Evolutionary conservation across 2,113 vertebrate genomes (phyloP), one percentile per base, ranked within the genome.

Genomic region (Hippocampus abdominalis): DNA sequence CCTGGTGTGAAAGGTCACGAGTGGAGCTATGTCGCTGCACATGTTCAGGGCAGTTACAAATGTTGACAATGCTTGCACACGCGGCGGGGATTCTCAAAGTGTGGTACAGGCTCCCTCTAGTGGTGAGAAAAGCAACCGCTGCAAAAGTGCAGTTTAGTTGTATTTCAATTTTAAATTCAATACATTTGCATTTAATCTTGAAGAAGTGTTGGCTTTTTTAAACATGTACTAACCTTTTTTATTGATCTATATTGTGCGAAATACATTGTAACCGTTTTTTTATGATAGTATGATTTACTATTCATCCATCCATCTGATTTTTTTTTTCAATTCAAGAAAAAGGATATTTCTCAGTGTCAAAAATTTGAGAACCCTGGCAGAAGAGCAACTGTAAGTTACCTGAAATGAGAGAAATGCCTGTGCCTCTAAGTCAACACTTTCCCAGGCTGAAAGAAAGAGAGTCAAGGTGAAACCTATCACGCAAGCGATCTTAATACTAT

Each of bases 1-100:
- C 81, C 84, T 69, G 39, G 88, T 80, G 59, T 78, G 64, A 86
- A 77, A 84, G 91, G 91, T 91, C 87, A 88, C 73, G 77, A 72
- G 74, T 60, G 74, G 73, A 67, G 66, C 84, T 75, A 79, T 75
- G 81, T 81, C 76, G 75, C 78, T 54, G 86, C 84, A 90, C 83
- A 86, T 83, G 66, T 57, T 48, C 32, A 72, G 25, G 63, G 73
- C 39, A 59, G 70, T 36, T 53, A 51, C 49, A 68, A 62, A 44
- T 67, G 48, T 70, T 23, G 18, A 44, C 51, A 44, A 20, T 65
- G 68, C 20, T 62, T 32, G 6, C 18, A 60, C 64, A 84, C 80
- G 69, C 72, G 69, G 62, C 11, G 76, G 54, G 76, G 60, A 53
- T n/a, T 53, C 8, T 53, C 21, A 10, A 53, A 53, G 21, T 10